Base-by-base conservation (phyloP, 2,888 invertebrate genomes). In the Drosophila rellima region DNA sequence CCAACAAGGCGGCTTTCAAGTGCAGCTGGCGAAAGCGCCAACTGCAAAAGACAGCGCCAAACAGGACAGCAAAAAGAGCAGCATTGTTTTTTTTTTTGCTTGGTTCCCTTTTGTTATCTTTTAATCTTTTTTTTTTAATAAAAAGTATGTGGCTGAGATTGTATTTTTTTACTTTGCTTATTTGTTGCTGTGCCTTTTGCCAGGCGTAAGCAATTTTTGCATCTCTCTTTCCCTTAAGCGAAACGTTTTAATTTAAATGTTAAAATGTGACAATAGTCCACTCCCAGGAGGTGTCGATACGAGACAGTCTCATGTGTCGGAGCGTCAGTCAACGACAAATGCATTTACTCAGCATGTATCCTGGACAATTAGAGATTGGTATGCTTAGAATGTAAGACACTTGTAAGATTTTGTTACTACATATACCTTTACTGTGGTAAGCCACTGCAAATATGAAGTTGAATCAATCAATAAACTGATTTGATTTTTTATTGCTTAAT, bases 171-270 rank as follows among this genome's bases (percentile, higher is more conserved):
- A 7, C 33, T 29, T 10, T 15, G 35, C 6, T 10, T 33, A 56
- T 52, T 33, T 52, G 56, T 47, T 63, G 37, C 56, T 51, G 56
- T 69, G 66, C 59, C 55, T 67, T 63, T 61, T 64, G 39, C 61
- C 33, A 69, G 68, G 68, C 64, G 70, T 80, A 85, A 85, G 85
- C 62, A 87, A 79, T 75, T 82, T 69, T 67, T 68, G 66, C 73
- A 57, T 65, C 70, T 59, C 59, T 68, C 55, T 74, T 75, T 78
- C 87, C 65, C 48, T 79, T 88, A 67, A 75, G 82, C 83, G 86
- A 85, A 85, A 89, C 85, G 88, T 85, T 85, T 85, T 89, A 85
- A 85, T 85, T 85, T 89, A 85, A 85, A 85, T 89, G 84, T 79
- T 87, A 89, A 85, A 85, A 82, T 80, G 84, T 87, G 88, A 85